A percentile compares a stretch with the other conserved stretches of the same genome.
phyloP scores from a whole-genome alignment of 2,888 invertebrate genomes.

The Baronia brevicornis region DNA sequence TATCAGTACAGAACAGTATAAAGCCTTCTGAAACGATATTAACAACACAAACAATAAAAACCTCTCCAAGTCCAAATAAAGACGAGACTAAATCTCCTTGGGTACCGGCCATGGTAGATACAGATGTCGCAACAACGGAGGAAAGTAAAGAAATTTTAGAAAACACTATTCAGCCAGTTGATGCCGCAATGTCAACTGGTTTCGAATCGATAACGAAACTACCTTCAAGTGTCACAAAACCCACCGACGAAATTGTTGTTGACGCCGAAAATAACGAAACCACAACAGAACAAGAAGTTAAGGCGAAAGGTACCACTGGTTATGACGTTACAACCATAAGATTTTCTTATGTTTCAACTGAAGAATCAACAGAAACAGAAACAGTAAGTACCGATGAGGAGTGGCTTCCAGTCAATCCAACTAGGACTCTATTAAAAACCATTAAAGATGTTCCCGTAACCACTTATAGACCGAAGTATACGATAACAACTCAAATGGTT shows the following conservation, averaged over 20 bases:
- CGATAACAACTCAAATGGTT: constrained; percentile 38
- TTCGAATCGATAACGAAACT: constrained; percentile 71
- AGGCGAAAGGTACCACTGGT: constrained; percentile 39
- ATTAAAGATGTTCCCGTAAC: constrained; percentile 46
- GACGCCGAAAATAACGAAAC: constrained; percentile 40
- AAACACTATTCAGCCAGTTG: constrained; percentile 45
- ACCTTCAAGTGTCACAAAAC: constrained; percentile 59
- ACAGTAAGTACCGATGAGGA: constrained; percentile 29
- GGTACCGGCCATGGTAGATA: constrained; percentile 36
- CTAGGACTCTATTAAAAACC: constrained; percentile 41
- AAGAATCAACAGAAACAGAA: constrained; percentile 32
- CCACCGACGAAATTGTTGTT: constrained; percentile 47
- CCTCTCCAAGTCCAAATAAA: constrained; percentile 4
- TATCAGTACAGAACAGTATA: constrained; percentile 43
- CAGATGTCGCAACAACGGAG: constrained; percentile 32
- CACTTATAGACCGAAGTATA: constrained; percentile 59
- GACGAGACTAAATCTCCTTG: constrained; percentile 36
- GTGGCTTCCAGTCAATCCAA: constrained; percentile 50
- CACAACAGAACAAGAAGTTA: constrained; percentile 26
- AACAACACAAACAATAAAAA: constrained; percentile 16
- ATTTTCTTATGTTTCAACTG: constrained; percentile 58
- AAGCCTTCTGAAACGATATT: constrained; percentile 33
- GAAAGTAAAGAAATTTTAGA: constrained; percentile 26
- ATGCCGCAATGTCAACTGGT: constrained; percentile 49
- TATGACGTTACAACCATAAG: constrained; percentile 66